phyloP scores from a whole-genome alignment of 2,113 vertebrate species.

The Lampris megalopsis region DNA sequence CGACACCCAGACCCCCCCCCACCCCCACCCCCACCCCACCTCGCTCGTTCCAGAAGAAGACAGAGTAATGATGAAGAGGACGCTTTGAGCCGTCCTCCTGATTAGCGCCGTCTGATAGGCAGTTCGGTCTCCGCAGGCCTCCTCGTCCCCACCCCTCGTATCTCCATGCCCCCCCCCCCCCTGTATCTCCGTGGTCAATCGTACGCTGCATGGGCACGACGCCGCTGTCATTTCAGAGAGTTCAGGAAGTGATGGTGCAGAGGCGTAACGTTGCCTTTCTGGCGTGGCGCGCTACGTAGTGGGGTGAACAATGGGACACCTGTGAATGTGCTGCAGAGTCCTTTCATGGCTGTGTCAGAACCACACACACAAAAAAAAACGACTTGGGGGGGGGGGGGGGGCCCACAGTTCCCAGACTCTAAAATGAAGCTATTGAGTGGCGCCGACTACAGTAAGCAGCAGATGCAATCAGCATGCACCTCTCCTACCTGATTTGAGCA shows the following conservation, averaged over 20 bases:
- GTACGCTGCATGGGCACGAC: conserved; percentile 7
- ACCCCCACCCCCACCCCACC: no score
- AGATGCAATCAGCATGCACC: conserved; percentile 23
- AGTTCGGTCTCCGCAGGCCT: no score
- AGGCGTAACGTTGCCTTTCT: not conserved
- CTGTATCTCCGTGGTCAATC: conserved; percentile 5
- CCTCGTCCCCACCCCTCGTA: no score
- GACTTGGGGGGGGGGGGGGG: no score
- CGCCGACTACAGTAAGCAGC: not conserved
- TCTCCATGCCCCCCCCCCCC: not conserved
- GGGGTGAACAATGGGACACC: not conserved
- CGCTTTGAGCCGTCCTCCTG: conserved; percentile 24
- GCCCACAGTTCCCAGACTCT: not conserved
- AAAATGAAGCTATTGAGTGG: not conserved
- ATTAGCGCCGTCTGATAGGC: conserved; percentile 17
- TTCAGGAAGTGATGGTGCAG: not conserved
- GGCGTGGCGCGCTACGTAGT: not conserved
- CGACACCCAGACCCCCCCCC: no score
- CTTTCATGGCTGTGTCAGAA: not conserved
- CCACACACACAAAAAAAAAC: not conserved
- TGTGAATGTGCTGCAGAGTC: not conserved
- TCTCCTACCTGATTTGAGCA: conserved; percentile 8
- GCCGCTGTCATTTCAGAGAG: not conserved
- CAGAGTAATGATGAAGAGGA: conserved; percentile 23
- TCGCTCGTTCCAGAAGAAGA: conserved; percentile 12